Base-by-base conservation (phyloP, 2,888 invertebrate genomes). In the Phrixothrix hirtus region DNA sequence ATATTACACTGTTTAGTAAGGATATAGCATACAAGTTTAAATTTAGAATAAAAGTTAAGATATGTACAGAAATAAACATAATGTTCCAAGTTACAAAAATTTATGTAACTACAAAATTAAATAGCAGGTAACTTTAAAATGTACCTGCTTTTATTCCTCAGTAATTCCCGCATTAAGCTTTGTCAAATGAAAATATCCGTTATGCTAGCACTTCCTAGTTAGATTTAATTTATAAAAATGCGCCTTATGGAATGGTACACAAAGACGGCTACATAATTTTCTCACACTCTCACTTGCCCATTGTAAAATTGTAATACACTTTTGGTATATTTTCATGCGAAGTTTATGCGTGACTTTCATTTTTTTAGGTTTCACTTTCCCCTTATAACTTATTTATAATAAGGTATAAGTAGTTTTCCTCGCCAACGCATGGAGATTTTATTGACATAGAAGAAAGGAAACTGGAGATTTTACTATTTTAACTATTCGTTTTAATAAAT, bases 281-380 rank as follows among this genome's bases (percentile, higher is more conserved):
- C 46, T 47, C 52, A 47, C 52, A 55, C 56, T 59, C 59, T 59
- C 59, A 59, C 59, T 57, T 36, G 38, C 26, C 52, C 41, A 47
- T 47, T 53, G 46, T 46, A 27, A 38, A 4, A 42, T 48, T 52
- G 41, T 55, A 38, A 26, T 46, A 42, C 37, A 36, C 17, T 55
- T 58, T 58, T 58, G 55, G 58, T 53, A 52, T 36, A 55, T 49
- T 56, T 58, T 50, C 55, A 54, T 57, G 59, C 43, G 59, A 57
- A 57, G 41, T 55, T 57, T 52, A 55, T 48, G 57, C 57, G 51
- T 58, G 50, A 52, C 59, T 59, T 59, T 59, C 59, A 46, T 59
- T 59, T 59, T 34, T 55, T 59, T 59, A 25, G 46, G 43, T 50
- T 50, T 45, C 53, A 56, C 58, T 58, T 58, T 58, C 58, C 53